These are phyloP conservation scores for Drosophila nigrodunni DNA, from an alignment of 1,140 invertebrate species.

Conservation along the genomic window DNA sequence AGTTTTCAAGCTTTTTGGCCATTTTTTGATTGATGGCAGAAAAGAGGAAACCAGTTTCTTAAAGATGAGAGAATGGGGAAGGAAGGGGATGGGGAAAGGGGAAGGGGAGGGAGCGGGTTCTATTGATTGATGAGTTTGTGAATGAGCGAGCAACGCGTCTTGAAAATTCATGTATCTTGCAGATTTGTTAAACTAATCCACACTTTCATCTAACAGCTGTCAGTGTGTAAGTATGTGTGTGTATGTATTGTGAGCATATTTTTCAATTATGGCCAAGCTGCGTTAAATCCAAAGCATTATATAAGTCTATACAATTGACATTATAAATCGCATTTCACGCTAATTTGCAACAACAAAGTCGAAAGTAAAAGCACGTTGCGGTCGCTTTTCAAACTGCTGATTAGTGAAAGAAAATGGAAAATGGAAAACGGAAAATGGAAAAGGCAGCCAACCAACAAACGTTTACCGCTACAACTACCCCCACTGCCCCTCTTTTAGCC, in stretches of 20 bases:
- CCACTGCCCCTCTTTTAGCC: background rate
- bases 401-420: constrained; percentile 42
- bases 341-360: constrained; percentile 73
- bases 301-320: constrained; percentile 64
- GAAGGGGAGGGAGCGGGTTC: background rate
- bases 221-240: background rate
- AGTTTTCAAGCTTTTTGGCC: constrained; percentile 41
- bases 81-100: background rate
- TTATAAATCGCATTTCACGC: constrained; percentile 83
- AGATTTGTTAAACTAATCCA: constrained; percentile 61
- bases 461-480: background rate
- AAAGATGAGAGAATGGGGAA: background rate
- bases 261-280: constrained; percentile 64
- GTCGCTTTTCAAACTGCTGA: constrained; percentile 49
- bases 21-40: constrained; percentile 62
- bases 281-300: constrained; percentile 33
- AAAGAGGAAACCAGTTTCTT: background rate
- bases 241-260: constrained; percentile 53
- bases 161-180: constrained; percentile 24
- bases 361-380: constrained; percentile 16
- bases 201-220: constrained; percentile 65
- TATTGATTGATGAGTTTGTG: constrained; percentile 61
- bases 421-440: constrained; percentile 30
- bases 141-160: background rate
- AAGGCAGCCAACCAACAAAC: constrained; percentile 36